Conservation (phyloP, 2,888 invertebrate genomes). For the Sarcophaga carnaria region DNA sequence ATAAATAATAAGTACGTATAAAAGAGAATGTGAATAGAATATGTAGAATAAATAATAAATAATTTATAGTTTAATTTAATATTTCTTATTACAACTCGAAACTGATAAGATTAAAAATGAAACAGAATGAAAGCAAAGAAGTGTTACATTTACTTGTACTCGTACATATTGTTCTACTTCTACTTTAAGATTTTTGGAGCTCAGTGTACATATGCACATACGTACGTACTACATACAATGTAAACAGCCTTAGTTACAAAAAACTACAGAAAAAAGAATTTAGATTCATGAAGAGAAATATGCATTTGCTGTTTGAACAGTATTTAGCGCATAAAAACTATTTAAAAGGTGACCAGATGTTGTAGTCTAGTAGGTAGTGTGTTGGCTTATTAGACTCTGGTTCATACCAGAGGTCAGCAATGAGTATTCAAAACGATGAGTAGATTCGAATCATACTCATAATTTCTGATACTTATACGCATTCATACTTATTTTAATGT, state of each 20-base stretch:
- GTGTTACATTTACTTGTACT: slow-evolving; percentile 31
- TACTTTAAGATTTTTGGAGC: not conserved
- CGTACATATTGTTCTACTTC: too few species aligned
- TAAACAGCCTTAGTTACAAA: not conserved
- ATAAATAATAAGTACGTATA: not conserved
- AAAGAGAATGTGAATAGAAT: not conserved
- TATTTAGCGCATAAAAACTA: slow-evolving; percentile 18
- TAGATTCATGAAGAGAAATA: slow-evolving; percentile 6
- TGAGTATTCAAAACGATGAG: too few species aligned
- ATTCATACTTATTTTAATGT: too few species aligned
- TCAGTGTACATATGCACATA: not conserved
- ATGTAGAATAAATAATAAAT: slow-evolving; percentile 6
- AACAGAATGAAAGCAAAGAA: not conserved
- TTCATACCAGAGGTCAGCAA: too few species aligned
- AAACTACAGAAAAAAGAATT: not conserved
- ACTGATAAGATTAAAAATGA: slow-evolving; percentile 59
- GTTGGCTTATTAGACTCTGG: too few species aligned
- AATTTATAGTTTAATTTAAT: slow-evolving; percentile 49
- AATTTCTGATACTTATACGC: too few species aligned
- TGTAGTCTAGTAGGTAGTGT: too few species aligned
- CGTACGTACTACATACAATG: too few species aligned
- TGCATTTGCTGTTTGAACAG: slow-evolving; percentile 42
- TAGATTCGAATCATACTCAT: too few species aligned
- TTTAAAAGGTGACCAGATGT: slow-evolving; percentile 34
- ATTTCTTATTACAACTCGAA: slow-evolving; percentile 18